phyloP scores from a whole-genome alignment of 23 tunicate species.

The Clavelina lepadiformis region DNA sequence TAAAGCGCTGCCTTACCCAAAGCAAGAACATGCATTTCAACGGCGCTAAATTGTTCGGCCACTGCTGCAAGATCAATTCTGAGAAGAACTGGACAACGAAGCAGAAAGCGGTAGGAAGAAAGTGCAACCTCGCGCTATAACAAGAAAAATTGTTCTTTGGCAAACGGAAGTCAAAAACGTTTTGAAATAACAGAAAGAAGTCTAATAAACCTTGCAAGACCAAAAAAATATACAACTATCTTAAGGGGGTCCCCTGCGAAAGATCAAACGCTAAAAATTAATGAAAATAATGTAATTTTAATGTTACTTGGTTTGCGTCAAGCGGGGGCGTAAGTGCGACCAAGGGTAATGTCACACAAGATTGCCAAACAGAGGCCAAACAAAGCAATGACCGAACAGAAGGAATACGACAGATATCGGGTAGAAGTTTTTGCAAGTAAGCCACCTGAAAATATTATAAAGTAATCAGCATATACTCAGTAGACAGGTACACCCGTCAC shows the following conservation, averaged over 20 bases:
- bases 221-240: background rate
- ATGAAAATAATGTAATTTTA: background rate
- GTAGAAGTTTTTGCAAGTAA: slow-evolving; percentile 36
- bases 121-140: slow-evolving; percentile 38
- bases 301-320: slow-evolving; percentile 4
- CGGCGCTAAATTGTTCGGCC: slow-evolving; percentile 33
- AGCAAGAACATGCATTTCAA: slow-evolving; percentile 45
- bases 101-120: slow-evolving; percentile 52
- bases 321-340: slow-evolving; percentile 38
- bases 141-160: background rate
- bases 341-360: slow-evolving; percentile 65
- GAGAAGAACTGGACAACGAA: slow-evolving; percentile 68
- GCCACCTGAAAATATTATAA: slow-evolving; percentile 32
- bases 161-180: background rate
- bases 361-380: slow-evolving; percentile 71
- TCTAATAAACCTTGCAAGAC: background rate
- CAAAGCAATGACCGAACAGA: slow-evolving; percentile 36
- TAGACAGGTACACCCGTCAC: too few species aligned
- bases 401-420: slow-evolving; percentile 40
- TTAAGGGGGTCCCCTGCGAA: background rate
- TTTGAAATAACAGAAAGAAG: background rate
- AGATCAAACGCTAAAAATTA: background rate
- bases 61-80: slow-evolving; percentile 34
- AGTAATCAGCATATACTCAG: too few species aligned
- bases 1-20: too few species aligned